Evolutionary conservation across 2,888 invertebrate species (phyloP).

Genomic region (Brachyptera risi): DNA sequence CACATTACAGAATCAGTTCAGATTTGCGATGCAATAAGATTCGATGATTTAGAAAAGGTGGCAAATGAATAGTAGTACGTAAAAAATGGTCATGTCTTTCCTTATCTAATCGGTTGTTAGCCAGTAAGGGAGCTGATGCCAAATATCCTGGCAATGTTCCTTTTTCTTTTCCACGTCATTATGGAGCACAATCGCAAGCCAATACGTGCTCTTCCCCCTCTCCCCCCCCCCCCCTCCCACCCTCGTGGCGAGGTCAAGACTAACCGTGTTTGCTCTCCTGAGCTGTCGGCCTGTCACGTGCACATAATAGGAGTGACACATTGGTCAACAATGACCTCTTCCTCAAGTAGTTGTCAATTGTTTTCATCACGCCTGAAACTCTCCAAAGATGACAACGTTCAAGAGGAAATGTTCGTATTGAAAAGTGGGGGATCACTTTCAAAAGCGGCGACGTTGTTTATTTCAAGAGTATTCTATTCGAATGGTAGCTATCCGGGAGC

Average conservation of each 20-base stretch:
- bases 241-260: constrained; percentile 13
- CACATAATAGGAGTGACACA: background rate
- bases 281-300: background rate
- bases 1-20: no score
- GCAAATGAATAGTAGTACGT: background rate
- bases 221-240: background rate
- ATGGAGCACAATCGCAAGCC: constrained; percentile 2
- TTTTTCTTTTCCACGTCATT: constrained; percentile 4
- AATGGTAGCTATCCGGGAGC: no score
- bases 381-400: constrained; percentile 1
- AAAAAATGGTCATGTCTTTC: background rate
- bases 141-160: constrained; percentile 16
- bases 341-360: constrained; percentile 7
- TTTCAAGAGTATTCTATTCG: no score
- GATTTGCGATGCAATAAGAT: no score
- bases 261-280: constrained; percentile 10
- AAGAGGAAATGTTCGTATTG: no score
- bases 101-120: constrained; percentile 17
- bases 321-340: background rate
- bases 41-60: constrained; percentile 11
- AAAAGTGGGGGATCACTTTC: no score
- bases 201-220: background rate
- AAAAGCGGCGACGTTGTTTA: no score
- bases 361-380: constrained; percentile 3
- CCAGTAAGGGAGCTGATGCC: constrained; percentile 5